These are phyloP conservation scores for Microtus pennsylvanicus DNA, from an alignment of 2,113 vertebrate species.

Conservation along the genomic window DNA sequence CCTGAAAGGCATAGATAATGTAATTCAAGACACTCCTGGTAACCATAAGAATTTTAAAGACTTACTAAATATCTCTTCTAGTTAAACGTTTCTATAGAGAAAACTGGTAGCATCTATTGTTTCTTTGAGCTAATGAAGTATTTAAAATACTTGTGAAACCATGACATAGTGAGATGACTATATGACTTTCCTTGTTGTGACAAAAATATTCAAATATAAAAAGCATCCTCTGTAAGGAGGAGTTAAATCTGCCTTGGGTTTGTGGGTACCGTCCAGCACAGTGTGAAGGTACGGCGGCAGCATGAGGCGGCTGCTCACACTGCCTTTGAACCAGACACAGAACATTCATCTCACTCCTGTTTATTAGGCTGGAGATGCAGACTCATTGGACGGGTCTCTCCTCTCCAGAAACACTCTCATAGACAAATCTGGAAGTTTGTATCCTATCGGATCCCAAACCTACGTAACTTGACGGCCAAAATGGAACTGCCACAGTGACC, in stretches of 20 bases:
- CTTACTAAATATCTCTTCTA: conserved; percentile 40
- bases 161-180: background rate
- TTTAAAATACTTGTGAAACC: conserved; percentile 45
- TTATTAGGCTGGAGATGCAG: too few relatives aligned
- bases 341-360: background rate
- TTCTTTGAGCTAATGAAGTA: conserved; percentile 45
- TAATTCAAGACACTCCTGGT: background rate
- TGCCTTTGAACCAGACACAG: background rate
- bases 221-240: background rate
- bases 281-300: background rate
- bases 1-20: background rate
- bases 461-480: background rate
- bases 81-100: conserved; percentile 36
- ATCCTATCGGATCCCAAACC: background rate
- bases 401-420: background rate
- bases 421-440: background rate
- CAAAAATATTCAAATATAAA: background rate
- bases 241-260: background rate
- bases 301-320: accelerated
- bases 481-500: background rate
- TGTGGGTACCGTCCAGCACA: background rate
- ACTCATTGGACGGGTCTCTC: background rate
- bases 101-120: background rate
- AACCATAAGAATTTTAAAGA: background rate
- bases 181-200: background rate